Evolutionary conservation across 2,888 invertebrate species (phyloP), one percentile per base, ranked within the genome.

Genomic region (Torymus auratus): DNA sequence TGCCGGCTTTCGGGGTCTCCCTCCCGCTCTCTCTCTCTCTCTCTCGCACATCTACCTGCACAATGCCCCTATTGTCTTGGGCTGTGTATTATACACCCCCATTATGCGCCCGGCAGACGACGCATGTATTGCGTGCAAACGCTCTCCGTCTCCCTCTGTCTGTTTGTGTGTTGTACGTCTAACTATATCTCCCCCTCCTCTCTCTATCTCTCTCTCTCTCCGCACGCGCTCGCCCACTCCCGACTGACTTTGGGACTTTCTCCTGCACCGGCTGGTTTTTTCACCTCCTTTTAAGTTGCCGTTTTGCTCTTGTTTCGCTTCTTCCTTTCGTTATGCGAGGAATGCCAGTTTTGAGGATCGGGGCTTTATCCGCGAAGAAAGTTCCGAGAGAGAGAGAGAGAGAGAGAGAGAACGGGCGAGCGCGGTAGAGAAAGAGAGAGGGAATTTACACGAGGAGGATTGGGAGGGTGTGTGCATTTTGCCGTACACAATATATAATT

Each of bases 21-120:
- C 55, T 61, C 61, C n/a, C 28, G 28, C 72, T n/a, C 56, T 52
- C 52, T 72, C 55, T 61, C 61, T 11, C 28, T 15, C 72, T n/a
- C 56, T 52, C 52, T 72, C 72, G 85, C 85, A 85, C 85, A 87
- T 86, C 89, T 89, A 90, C 89, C 89, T 88, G 88, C 88, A 90
- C 90, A 90, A 90, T 90, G 89, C 88, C 83, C 85, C 89, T 87
- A 90, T 90, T 90, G 90, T 90, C 89, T 90, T 90, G 87, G 85
- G 84, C 87, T 87, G 86, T 86, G 89, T 88, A 89, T 89, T 89
- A 88, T 88, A 88, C 89, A 87, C 87, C 88, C 88, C 89, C 86
- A 89, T 89, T 89, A 89, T 88, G 87, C 88, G 86, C 87, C 78
- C 81, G 61, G 68, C 62, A 14, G 68, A 55, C 76, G 71, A 80